A percentile compares a stretch with the other conserved stretches of the same genome.
phyloP scores from a whole-genome alignment of 2,888 invertebrate species.

The Cosmopolites sordidus region DNA sequence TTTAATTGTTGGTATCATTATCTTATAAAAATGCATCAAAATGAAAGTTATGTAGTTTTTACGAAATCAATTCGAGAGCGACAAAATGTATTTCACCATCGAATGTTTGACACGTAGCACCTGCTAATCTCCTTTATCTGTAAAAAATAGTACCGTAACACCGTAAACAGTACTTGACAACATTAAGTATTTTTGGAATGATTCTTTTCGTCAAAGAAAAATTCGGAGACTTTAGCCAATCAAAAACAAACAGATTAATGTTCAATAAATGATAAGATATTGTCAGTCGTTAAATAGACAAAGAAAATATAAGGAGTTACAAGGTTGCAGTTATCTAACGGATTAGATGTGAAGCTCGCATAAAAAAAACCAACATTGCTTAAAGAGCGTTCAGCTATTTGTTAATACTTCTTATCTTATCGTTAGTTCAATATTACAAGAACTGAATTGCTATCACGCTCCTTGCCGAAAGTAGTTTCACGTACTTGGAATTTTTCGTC shows the following conservation, averaged over 20 bases:
- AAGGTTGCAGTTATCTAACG: constrained; percentile 21
- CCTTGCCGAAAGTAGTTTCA: no score
- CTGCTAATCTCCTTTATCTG: constrained; percentile 20
- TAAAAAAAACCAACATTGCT: constrained; percentile 36
- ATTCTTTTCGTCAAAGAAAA: constrained; percentile 25
- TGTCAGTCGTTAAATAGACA: constrained; percentile 22
- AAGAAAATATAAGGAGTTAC: constrained; percentile 20
- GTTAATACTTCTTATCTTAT: constrained; percentile 35
- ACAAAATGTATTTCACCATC: no score
- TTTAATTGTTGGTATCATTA: no score
- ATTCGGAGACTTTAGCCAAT: constrained; percentile 27
- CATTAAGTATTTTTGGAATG: constrained; percentile 16
- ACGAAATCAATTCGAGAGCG: no score
- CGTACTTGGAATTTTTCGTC: no score
- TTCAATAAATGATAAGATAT: constrained; percentile 31
- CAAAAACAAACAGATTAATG: constrained; percentile 30
- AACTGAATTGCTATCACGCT: constrained; percentile 21
- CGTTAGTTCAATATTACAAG: constrained; percentile 36
- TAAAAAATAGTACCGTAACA: constrained; percentile 12
- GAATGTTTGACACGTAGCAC: no score
- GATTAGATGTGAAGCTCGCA: constrained; percentile 31
- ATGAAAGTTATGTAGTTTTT: no score
- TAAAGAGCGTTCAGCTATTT: constrained; percentile 29
- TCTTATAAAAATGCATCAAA: no score
- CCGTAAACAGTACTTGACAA: constrained; percentile 21